These are phyloP conservation scores for Lophura swinhoii DNA, from an alignment of 2,797 vertebrate species.

Conservation along the genomic window DNA sequence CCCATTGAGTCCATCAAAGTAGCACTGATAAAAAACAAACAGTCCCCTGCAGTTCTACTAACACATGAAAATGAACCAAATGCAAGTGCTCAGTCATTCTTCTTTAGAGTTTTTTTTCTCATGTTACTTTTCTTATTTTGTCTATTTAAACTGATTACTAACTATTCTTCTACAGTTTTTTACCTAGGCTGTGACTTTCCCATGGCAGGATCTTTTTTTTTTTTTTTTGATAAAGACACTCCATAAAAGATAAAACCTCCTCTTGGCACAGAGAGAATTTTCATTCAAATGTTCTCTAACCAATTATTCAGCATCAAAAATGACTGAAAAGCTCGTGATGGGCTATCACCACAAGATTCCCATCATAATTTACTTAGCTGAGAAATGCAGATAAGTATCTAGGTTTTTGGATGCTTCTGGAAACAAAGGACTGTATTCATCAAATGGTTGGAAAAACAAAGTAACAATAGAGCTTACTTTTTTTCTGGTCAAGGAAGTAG, in stretches of 20 bases:
- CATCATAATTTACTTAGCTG: constrained; percentile 39
- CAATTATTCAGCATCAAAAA: not conserved
- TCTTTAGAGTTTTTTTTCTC: not conserved
- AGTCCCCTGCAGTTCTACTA: not conserved
- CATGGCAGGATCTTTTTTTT: not conserved
- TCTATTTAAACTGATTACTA: not conserved
- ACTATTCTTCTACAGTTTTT: not conserved
- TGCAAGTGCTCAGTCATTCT: not conserved
- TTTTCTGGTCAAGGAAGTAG: constrained; percentile 15
- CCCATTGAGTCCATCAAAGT: constrained; percentile 1
- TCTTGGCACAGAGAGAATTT: not conserved
- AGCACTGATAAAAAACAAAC: constrained; percentile 11
- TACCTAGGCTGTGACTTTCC: not conserved
- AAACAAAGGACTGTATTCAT: constrained; percentile 55
- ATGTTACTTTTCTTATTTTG: not conserved
- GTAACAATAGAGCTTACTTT: constrained; percentile 17
- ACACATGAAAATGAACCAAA: not conserved
- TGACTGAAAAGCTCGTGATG: not conserved
- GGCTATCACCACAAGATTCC: not conserved
- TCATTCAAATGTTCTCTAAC: not conserved
- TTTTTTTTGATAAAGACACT: not conserved
- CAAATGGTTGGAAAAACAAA: not conserved
- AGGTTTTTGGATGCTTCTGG: constrained; percentile 6
- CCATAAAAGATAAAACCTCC: not conserved
- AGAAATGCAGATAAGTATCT: constrained; percentile 47